Percentiles rank a stretch among this genome's conserved stretches.
Conservation (phyloP, 2,888 invertebrate species). For the Lumbricus terrestris region DNA sequence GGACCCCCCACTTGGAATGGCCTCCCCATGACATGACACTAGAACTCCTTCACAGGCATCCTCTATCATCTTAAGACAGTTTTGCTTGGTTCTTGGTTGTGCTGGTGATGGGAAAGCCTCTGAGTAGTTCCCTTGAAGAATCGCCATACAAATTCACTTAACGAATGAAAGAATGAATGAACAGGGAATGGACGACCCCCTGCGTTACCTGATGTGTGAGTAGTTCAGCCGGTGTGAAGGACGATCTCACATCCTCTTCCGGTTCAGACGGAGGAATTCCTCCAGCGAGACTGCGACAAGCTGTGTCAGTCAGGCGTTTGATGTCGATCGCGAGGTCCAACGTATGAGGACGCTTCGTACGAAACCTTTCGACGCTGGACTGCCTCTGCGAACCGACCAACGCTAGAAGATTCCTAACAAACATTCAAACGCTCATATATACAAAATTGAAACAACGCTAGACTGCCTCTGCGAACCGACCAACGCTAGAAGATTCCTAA, state of each 20-base stretch:
- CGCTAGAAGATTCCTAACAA: not conserved
- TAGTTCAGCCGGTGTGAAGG: conserved; percentile 50
- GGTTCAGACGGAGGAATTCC: not conserved
- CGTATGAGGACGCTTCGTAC: not conserved
- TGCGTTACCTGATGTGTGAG: conserved; percentile 48
- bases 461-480: not conserved
- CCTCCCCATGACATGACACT: too few relatives aligned
- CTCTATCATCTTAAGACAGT: too few relatives aligned
- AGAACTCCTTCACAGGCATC: too few relatives aligned
- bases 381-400: not conserved
- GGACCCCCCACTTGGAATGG: too few relatives aligned
- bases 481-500: not conserved
- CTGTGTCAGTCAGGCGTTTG: not conserved
- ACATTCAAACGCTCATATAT: not conserved
- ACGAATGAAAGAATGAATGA: not conserved
- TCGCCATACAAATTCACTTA: too few relatives aligned
- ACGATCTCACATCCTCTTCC: not conserved
- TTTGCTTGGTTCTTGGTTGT: too few relatives aligned
- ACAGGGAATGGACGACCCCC: not conserved
- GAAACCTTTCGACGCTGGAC: not conserved
- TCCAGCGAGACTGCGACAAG: not conserved
- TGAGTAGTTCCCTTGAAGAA: too few relatives aligned
- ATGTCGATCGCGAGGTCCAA: conserved; percentile 4
- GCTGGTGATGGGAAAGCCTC: too few relatives aligned
- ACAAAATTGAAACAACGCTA: too few relatives aligned